Percentiles rank a stretch among this genome's conserved stretches.
These are phyloP conservation scores for Quiscalus mexicanus DNA, from an alignment of 2,113 vertebrate genomes.

Conservation along the genomic window DNA sequence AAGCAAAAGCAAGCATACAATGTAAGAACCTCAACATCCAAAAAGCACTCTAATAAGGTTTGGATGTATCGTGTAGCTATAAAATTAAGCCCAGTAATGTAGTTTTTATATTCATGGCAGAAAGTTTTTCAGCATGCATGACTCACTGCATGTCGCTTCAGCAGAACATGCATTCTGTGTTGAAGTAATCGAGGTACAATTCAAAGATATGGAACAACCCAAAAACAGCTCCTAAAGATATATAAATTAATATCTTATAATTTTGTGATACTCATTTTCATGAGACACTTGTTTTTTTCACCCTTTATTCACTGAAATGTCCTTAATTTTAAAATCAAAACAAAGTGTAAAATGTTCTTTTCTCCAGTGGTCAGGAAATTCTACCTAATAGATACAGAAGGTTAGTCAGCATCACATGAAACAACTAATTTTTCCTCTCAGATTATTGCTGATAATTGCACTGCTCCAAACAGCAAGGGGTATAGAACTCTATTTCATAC, in stretches of 20 bases:
- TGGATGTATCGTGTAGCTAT: neutral
- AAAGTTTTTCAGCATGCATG: neutral
- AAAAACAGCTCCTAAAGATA: neutral
- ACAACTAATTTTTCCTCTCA: neutral
- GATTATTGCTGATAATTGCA: neutral
- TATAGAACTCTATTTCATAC: neutral
- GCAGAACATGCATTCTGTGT: neutral
- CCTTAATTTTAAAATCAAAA: neutral
- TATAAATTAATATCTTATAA: neutral
- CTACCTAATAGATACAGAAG: neutral
- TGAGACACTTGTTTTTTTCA: neutral
- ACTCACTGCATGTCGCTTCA: neutral
- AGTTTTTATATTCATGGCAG: neutral
- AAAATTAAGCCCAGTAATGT: neutral
- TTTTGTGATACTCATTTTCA: neutral
- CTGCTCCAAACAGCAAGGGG: neutral
- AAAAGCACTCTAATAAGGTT: neutral
- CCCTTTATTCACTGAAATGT: neutral
- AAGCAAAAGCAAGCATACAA: neutral
- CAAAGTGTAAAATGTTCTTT: neutral
- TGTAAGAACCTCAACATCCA: neutral
- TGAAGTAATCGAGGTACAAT: neutral
- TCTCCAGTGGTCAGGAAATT: neutral
- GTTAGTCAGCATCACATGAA: neutral
- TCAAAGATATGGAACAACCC: neutral